Conservation (phyloP, 2,113 vertebrate genomes). For the Myotis davidii region DNA sequence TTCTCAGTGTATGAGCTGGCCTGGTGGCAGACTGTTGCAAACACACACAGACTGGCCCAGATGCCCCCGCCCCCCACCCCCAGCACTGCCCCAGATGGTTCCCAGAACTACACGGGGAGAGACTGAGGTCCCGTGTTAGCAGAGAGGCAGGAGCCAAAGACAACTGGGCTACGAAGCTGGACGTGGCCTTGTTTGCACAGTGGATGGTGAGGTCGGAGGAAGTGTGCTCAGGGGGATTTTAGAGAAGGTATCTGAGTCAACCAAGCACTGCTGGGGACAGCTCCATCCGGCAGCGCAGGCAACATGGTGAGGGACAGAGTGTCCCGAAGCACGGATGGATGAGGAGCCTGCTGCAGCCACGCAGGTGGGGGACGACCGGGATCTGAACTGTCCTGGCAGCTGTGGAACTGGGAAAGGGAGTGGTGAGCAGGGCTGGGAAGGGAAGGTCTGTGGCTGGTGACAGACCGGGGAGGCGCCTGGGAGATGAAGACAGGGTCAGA, state of each 20-base stretch:
- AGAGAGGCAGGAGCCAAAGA: background rate
- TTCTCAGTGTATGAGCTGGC: background rate
- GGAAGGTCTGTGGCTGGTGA: background rate
- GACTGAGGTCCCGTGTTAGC: background rate
- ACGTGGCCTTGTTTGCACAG: background rate
- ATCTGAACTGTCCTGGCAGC: background rate
- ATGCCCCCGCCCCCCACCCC: no score
- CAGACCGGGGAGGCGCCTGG: background rate
- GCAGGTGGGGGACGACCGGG: background rate
- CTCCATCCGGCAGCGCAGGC: background rate
- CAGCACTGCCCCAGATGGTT: background rate
- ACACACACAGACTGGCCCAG: background rate
- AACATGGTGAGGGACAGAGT: background rate
- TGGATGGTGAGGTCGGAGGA: background rate
- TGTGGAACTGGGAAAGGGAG: background rate
- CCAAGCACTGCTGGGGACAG: background rate
- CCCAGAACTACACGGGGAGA: background rate
- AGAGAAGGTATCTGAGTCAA: background rate
- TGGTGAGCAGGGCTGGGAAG: background rate
- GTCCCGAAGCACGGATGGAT: background rate
- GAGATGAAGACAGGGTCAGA: background rate
- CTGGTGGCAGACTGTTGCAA: accelerated
- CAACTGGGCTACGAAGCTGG: no score
- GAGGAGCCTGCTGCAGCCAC: background rate
- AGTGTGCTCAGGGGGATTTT: background rate